These are phyloP conservation scores for Amiota mariae DNA, from an alignment of 2,888 invertebrate genomes.

Conservation along the genomic window DNA sequence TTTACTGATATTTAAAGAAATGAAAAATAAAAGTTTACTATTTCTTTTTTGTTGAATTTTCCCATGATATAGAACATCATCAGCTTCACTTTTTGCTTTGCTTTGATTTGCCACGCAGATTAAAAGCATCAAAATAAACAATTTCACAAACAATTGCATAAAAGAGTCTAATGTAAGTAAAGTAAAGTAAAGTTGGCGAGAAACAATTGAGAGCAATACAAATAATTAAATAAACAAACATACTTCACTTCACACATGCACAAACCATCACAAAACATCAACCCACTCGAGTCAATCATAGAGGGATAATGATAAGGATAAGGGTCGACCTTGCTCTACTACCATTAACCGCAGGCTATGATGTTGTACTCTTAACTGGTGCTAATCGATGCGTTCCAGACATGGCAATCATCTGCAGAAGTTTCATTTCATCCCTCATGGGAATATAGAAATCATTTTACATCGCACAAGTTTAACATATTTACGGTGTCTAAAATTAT, in stretches of 20 bases:
- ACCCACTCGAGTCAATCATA: background rate
- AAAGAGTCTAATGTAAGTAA: constrained; percentile 41
- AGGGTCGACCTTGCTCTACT: constrained; percentile 30
- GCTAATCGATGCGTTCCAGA: constrained; percentile 68
- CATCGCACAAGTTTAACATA: no score
- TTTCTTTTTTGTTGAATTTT: constrained; percentile 51
- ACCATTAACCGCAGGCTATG: constrained; percentile 48
- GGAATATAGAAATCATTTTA: no score
- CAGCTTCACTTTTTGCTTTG: constrained; percentile 46
- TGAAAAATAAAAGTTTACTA: no score
- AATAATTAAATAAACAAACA: constrained; percentile 15
- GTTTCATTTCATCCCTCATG: background rate
- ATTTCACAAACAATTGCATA: constrained; percentile 61
- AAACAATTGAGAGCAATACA: constrained; percentile 7
- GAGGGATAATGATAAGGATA: background rate
- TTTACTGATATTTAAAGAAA: no score
- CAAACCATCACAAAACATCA: background rate
- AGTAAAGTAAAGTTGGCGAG: constrained; percentile 9
- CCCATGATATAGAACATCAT: constrained; percentile 48
- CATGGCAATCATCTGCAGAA: constrained; percentile 16
- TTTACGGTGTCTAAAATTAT: no score
- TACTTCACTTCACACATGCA: constrained; percentile 10
- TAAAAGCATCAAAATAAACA: constrained; percentile 62
- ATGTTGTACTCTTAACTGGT: constrained; percentile 42
- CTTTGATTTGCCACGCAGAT: constrained; percentile 55